A percentile compares a stretch with the other conserved stretches of the same genome.
phyloP scores from a whole-genome alignment of 1,140 invertebrate species.

The Rhynchophorus ferrugineus region DNA sequence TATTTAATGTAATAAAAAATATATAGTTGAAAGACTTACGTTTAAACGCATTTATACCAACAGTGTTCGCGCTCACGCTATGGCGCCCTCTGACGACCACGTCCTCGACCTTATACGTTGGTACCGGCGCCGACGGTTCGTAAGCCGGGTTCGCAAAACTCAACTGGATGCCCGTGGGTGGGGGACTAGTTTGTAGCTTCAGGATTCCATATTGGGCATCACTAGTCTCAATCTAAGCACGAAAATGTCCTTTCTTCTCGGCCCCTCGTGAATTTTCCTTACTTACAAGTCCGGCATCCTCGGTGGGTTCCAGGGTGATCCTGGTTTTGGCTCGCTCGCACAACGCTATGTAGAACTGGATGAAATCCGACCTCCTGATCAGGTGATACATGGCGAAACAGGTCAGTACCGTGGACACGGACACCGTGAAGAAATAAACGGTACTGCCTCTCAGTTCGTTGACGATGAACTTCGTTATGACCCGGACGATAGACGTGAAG shows the following conservation, averaged over 20 bases:
- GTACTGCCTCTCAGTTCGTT: conserved; percentile 70
- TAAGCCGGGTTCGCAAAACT: conserved; percentile 77
- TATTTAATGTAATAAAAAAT: neutral
- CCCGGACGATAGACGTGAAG: conserved; percentile 74
- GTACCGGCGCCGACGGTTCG: conserved; percentile 56
- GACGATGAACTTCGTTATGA: conserved; percentile 70
- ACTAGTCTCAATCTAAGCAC: conserved; percentile 45
- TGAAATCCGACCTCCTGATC: conserved; percentile 70
- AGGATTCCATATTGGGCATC: conserved; percentile 53
- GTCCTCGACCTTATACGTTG: conserved; percentile 74
- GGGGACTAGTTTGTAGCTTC: conserved; percentile 49
- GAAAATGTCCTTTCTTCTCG: neutral
- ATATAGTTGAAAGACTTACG: conserved; percentile 42
- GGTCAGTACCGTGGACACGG: conserved; percentile 61
- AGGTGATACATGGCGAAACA: conserved; percentile 71
- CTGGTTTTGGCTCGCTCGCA: conserved; percentile 63
- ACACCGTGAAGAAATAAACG: conserved; percentile 75
- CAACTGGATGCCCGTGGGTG: conserved; percentile 45
- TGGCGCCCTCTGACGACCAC: conserved; percentile 58
- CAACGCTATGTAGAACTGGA: conserved; percentile 71
- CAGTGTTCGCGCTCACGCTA: conserved; percentile 40
- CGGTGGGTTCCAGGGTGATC: conserved; percentile 67
- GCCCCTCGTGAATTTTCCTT: neutral
- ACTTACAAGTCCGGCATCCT: conserved; percentile 68
- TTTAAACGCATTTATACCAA: conserved; percentile 50